Conservation (phyloP, 2,888 invertebrate genomes). For the Dicyrtoma fusca region DNA sequence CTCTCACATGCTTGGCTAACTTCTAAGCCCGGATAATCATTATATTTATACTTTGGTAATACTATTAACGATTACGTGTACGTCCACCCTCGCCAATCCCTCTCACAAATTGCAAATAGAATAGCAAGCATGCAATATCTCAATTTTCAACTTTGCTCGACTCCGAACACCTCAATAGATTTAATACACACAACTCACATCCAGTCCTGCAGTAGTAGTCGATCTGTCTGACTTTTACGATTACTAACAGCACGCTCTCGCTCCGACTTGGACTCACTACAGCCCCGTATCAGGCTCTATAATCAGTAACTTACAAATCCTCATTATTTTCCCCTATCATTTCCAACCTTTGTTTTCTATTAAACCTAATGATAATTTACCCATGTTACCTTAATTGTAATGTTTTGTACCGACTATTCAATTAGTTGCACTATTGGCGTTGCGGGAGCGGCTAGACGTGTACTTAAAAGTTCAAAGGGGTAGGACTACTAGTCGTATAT, state of each 20-base stretch:
- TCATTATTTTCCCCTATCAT: conserved; percentile 9
- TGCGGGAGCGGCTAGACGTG: too few species aligned
- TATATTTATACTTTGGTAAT: conserved; percentile 18
- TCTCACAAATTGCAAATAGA: conserved; percentile 26
- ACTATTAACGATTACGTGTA: conserved; percentile 22
- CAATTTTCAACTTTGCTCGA: conserved; percentile 24
- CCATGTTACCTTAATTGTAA: conserved; percentile 17
- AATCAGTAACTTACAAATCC: conserved; percentile 7
- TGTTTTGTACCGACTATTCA: too few species aligned
- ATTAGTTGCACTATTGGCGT: too few species aligned
- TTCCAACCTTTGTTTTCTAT: neutral
- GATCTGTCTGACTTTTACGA: too few species aligned
- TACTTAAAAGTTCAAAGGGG: too few species aligned
- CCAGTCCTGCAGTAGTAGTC: too few species aligned
- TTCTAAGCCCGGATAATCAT: conserved; percentile 24
- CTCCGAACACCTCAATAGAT: neutral
- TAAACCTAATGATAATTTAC: conserved; percentile 28
- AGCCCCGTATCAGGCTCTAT: neutral
- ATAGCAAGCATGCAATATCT: conserved; percentile 33
- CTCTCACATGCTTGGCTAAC: conserved; percentile 28
- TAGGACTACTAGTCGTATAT: too few species aligned
- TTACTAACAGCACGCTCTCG: too few species aligned
- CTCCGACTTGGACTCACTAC: neutral
- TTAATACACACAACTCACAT: conserved; percentile 5
- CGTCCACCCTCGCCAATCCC: conserved; percentile 26